These are phyloP conservation scores for Drosophila lacicola DNA, from an alignment of 2,888 invertebrate genomes.

Conservation along the genomic window DNA sequence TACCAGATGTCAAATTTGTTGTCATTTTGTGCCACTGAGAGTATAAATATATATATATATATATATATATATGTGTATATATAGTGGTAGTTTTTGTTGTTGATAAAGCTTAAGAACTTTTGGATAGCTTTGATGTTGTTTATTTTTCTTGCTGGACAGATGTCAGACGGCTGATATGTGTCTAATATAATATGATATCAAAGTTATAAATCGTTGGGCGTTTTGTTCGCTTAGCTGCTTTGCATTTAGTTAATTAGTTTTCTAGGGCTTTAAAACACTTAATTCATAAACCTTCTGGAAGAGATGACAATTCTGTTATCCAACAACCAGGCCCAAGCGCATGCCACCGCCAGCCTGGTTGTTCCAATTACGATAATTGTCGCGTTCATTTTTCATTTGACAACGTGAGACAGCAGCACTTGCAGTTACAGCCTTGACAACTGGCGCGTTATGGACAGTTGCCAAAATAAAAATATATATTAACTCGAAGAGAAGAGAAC, in stretches of 20 bases:
- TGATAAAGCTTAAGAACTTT: constrained; percentile 18
- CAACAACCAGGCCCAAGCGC: neutral
- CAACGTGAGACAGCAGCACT: constrained; percentile 51
- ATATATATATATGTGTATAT: neutral
- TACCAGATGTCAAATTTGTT: constrained; percentile 66
- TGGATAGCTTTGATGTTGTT: constrained; percentile 39
- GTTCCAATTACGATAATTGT: constrained; percentile 78
- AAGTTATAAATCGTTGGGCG: constrained; percentile 58
- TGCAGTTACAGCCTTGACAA: constrained; percentile 56
- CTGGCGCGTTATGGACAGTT: constrained; percentile 54
- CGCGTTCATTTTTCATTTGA: constrained; percentile 79
- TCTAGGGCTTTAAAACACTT: constrained; percentile 48
- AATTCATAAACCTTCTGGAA: constrained; percentile 37
- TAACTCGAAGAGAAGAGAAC: constrained; percentile 12
- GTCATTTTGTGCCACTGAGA: constrained; percentile 22
- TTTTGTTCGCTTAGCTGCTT: constrained; percentile 18
- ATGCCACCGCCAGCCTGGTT: constrained; percentile 13
- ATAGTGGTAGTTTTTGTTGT: constrained; percentile 1
- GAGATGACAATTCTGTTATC: constrained; percentile 19
- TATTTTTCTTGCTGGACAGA: constrained; percentile 25
- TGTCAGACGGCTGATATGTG: constrained; percentile 56
- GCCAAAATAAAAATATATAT: constrained; percentile 31
- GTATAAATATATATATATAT: neutral
- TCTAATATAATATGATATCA: constrained; percentile 23
- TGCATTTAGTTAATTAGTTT: constrained; percentile 75